These are phyloP conservation scores for Chlorodrepanis virens DNA, from an alignment of 2,113 vertebrate genomes.

Conservation along the genomic window DNA sequence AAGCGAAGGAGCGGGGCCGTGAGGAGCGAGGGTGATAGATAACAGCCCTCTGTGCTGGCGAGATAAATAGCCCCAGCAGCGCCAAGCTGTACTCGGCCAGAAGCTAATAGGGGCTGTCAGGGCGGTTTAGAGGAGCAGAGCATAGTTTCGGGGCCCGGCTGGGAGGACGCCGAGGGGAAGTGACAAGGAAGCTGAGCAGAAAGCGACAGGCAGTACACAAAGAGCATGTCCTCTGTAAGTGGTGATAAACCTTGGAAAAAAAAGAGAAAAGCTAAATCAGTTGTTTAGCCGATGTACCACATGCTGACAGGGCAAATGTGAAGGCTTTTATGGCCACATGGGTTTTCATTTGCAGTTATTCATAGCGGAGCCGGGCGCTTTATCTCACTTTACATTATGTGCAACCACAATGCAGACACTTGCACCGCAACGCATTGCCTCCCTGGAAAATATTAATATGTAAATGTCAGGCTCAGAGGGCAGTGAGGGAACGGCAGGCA, in stretches of 20 bases:
- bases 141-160: slow-evolving; percentile 29
- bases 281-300: slow-evolving; percentile 65
- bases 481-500: slow-evolving; percentile 52
- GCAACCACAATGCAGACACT: slow-evolving; percentile 72
- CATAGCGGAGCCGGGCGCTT: slow-evolving; percentile 66
- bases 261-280: slow-evolving; percentile 61
- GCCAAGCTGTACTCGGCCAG: slow-evolving; percentile 29
- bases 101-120: slow-evolving; percentile 59
- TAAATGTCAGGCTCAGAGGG: slow-evolving; percentile 74
- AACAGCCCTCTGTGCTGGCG: slow-evolving; percentile 55
- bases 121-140: slow-evolving; percentile 44
- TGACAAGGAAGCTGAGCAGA: slow-evolving; percentile 66
- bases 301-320: slow-evolving; percentile 74
- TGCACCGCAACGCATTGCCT: slow-evolving; percentile 50
- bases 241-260: slow-evolving; percentile 71
- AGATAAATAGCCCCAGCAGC: slow-evolving; percentile 73
- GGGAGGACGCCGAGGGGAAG: slow-evolving; percentile 59
- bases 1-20: not conserved
- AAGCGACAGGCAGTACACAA: slow-evolving; percentile 70
- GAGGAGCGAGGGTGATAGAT: slow-evolving; percentile 24
- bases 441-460: slow-evolving; percentile 76
- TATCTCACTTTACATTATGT: slow-evolving; percentile 73
- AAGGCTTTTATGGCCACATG: slow-evolving; percentile 68
- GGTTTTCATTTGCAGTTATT: slow-evolving; percentile 71
- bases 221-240: slow-evolving; percentile 72